phyloP scores from a whole-genome alignment of 2,113 vertebrate genomes.

The Catagonus wagneri region DNA sequence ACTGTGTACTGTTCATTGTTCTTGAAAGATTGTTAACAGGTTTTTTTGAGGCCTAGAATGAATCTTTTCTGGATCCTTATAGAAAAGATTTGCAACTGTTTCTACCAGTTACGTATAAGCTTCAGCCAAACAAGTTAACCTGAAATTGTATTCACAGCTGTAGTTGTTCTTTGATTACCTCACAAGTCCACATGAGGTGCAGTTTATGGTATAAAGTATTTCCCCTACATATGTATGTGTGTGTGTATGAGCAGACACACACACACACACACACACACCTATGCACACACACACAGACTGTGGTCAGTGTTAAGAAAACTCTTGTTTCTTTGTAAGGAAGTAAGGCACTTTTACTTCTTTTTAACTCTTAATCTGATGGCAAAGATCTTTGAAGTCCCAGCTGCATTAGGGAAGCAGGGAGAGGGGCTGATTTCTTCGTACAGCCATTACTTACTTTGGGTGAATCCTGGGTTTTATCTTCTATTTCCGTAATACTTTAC shows the following conservation, averaged over 20 bases:
- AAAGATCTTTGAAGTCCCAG: neutral
- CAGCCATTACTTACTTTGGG: neutral
- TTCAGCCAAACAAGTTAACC: neutral
- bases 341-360: neutral
- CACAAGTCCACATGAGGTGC: neutral
- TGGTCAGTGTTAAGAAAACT: neutral
- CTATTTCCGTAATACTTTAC: neutral
- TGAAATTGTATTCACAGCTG: constrained; percentile 31
- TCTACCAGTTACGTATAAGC: neutral
- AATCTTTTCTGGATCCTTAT: neutral
- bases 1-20: neutral
- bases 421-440: neutral
- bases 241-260: neutral
- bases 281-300: neutral
- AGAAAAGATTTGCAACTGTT: neutral
- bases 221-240: neutral
- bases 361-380: neutral
- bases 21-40: neutral
- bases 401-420: neutral
- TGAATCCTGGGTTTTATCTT: neutral
- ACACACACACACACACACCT: neutral
- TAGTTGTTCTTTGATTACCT: neutral
- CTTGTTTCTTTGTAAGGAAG: neutral
- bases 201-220: neutral
- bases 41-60: neutral